A percentile compares a stretch with the other conserved stretches of the same genome.
Conservation (phyloP, 2,888 invertebrate species). For the Idaea dimidiata region DNA sequence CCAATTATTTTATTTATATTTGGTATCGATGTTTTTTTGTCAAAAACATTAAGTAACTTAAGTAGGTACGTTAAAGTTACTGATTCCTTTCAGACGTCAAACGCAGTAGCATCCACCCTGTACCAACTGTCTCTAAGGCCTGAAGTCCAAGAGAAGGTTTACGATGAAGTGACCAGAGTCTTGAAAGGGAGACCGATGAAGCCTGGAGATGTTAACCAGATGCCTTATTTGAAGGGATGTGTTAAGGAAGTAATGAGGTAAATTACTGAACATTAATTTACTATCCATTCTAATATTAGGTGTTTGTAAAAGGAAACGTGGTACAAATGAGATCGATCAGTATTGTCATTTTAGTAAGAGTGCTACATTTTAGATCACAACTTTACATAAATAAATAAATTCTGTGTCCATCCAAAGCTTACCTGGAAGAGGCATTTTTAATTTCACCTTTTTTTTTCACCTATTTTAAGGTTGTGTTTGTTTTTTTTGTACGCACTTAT, state of each 20-base stretch:
- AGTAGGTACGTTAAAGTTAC: not conserved
- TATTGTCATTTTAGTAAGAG: not conserved
- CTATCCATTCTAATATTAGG: too few species aligned
- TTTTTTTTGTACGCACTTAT: too few species aligned
- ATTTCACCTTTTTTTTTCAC: too few species aligned
- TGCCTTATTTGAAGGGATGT: slow-evolving; percentile 86
- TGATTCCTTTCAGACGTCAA: slow-evolving; percentile 82
- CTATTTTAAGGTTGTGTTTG: too few species aligned
- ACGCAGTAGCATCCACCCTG: slow-evolving; percentile 86
- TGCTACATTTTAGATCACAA: too few species aligned
- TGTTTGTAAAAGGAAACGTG: too few species aligned
- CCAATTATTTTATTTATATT: not conserved
- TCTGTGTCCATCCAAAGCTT: too few species aligned
- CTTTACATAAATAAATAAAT: too few species aligned
- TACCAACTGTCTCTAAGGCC: slow-evolving; percentile 86
- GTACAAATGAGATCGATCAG: not conserved
- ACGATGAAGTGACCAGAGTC: slow-evolving; percentile 80
- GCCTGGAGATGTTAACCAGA: slow-evolving; percentile 80
- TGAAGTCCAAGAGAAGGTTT: slow-evolving; percentile 82
- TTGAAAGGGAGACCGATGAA: slow-evolving; percentile 68
- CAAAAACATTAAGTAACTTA: too few species aligned
- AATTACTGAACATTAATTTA: slow-evolving; percentile 4
- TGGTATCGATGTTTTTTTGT: too few species aligned
- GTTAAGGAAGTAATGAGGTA: slow-evolving; percentile 88
- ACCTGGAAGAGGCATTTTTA: too few species aligned